These are phyloP conservation scores for Anableps anableps DNA, from an alignment of 2,797 vertebrate species.

Conservation along the genomic window DNA sequence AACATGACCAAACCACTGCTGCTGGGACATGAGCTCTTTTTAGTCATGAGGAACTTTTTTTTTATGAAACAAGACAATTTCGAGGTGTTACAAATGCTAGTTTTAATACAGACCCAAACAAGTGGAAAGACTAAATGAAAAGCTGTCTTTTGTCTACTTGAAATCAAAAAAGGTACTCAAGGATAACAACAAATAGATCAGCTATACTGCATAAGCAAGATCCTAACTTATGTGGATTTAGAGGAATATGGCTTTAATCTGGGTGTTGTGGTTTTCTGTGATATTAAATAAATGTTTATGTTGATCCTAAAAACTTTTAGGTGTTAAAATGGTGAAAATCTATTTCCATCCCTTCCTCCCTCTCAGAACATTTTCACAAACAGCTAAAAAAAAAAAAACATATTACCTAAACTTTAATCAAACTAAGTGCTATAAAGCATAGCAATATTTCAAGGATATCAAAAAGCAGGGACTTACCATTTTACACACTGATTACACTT, in stretches of 20 bases:
- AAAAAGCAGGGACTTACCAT: slow-evolving; percentile 9
- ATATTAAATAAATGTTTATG: slow-evolving; percentile 6
- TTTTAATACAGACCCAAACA: neutral
- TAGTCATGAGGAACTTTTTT: neutral
- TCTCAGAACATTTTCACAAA: neutral
- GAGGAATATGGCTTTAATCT: slow-evolving; percentile 10
- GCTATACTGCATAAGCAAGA: neutral
- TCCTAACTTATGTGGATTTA: slow-evolving; percentile 10
- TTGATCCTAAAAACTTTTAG: neutral
- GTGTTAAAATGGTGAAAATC: neutral
- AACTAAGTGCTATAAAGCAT: slow-evolving; percentile 9
- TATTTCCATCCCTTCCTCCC: neutral
- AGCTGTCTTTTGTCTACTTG: neutral
- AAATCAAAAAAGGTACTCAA: neutral
- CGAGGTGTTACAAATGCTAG: neutral
- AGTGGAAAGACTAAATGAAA: neutral
- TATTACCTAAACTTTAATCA: neutral
- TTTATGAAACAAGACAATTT: neutral
- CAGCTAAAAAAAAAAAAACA: neutral
- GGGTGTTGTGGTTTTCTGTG: slow-evolving; percentile 11
- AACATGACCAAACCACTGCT: no score
- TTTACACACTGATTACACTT: slow-evolving; percentile 22
- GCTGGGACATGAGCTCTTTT: neutral
- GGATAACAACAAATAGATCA: neutral
- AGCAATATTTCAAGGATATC: slow-evolving; percentile 16